phyloP scores from a whole-genome alignment of 2,888 invertebrate genomes.

The Sussaba pulchella region DNA sequence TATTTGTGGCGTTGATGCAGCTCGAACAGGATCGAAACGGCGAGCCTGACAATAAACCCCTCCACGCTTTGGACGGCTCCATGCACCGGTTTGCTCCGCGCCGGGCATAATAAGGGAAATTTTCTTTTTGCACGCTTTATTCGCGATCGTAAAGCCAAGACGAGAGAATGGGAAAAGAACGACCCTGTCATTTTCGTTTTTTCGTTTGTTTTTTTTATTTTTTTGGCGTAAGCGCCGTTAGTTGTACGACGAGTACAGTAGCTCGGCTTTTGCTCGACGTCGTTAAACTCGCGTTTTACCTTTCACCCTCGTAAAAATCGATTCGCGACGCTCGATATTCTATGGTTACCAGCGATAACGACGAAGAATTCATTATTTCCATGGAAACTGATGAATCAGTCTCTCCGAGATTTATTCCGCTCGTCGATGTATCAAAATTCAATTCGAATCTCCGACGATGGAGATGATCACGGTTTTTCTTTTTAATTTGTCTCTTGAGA shows the following conservation, averaged over 20 bases:
- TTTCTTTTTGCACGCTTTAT: conserved; percentile 50
- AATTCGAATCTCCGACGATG: neutral
- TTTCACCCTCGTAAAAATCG: conserved; percentile 35
- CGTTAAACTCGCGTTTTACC: conserved; percentile 62
- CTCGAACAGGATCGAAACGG: conserved; percentile 36
- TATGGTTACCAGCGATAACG: conserved; percentile 56
- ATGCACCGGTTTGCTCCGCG: neutral
- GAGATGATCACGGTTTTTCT: neutral
- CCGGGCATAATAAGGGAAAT: conserved; percentile 44
- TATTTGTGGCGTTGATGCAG: conserved; percentile 23
- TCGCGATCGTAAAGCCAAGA: conserved; percentile 56
- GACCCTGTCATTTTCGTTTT: conserved; percentile 2
- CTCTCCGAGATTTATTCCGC: neutral
- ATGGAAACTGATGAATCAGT: conserved; percentile 54
- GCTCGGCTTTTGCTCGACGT: conserved; percentile 42
- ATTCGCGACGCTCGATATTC: conserved; percentile 63
- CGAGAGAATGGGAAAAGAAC: conserved; percentile 38
- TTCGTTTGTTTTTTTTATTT: neutral
- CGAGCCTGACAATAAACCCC: conserved; percentile 46
- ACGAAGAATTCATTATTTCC: conserved; percentile 59
- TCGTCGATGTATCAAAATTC: conserved; percentile 23
- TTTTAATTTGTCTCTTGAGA: too few relatives aligned
- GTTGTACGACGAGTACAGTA: conserved; percentile 28
- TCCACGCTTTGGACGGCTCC: conserved; percentile 2
- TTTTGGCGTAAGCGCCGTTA: conserved; percentile 18